A percentile compares a stretch with the other conserved stretches of the same genome.
phyloP scores from a whole-genome alignment of 1,140 invertebrate species.

The Streblospio benedicti region DNA sequence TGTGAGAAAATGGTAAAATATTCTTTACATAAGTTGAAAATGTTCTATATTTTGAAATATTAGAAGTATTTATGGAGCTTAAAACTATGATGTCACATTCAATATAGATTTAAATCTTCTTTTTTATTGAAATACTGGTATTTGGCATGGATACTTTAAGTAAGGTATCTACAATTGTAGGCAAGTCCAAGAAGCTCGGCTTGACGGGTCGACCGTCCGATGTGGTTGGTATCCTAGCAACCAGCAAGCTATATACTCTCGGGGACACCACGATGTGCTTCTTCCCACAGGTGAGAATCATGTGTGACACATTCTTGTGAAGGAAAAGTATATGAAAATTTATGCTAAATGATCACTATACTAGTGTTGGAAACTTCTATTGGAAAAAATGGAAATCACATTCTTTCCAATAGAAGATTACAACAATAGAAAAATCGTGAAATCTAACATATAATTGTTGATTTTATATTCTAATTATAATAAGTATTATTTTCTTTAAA shows the following conservation, averaged over 20 bases:
- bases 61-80: too few relatives aligned
- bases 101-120: too few relatives aligned
- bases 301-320: neutral
- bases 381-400: neutral
- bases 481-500: too few relatives aligned
- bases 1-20: too few relatives aligned
- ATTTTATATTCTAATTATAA: too few relatives aligned
- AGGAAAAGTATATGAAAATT: neutral
- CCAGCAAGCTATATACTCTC: slow-evolving; percentile 94
- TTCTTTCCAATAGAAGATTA: too few relatives aligned
- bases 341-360: neutral
- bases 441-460: too few relatives aligned
- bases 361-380: neutral
- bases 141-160: slow-evolving; percentile 6
- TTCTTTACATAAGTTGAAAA: too few relatives aligned
- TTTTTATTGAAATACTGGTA: neutral
- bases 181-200: slow-evolving; percentile 82
- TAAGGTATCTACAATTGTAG: too few relatives aligned
- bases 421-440: too few relatives aligned
- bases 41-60: too few relatives aligned
- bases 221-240: slow-evolving; percentile 93
- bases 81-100: too few relatives aligned
- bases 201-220: slow-evolving; percentile 85
- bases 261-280: slow-evolving; percentile 95
- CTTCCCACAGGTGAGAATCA: slow-evolving; percentile 79